Percentiles rank a stretch among this genome's conserved stretches.
Conservation (phyloP, 2,113 vertebrate species). For the Lampris incognitus region DNA sequence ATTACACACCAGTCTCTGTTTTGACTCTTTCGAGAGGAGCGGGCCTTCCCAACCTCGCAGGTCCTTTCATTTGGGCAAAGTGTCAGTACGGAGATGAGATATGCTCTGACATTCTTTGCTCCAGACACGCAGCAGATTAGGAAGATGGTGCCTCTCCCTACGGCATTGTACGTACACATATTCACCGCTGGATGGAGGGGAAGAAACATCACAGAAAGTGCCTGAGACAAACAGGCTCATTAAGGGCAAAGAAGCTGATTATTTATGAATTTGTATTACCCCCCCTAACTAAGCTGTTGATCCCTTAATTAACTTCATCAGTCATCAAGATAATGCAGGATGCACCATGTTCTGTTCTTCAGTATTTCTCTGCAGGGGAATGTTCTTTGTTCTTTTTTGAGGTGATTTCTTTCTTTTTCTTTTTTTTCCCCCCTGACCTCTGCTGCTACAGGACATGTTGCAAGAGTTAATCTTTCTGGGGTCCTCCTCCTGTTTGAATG, state of each 20-base stretch:
- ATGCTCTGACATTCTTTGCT: slow-evolving; percentile 11
- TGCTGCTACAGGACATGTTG: slow-evolving; percentile 34
- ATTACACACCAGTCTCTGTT: slow-evolving; percentile 10
- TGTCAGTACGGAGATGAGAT: slow-evolving; percentile 22
- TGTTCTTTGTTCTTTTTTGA: slow-evolving; percentile 7
- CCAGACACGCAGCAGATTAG: slow-evolving; percentile 29
- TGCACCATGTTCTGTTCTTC: slow-evolving; percentile 17
- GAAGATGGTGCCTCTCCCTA: slow-evolving; percentile 13
- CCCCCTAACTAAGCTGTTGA: slow-evolving; percentile 47
- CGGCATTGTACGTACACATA: slow-evolving; percentile 23
- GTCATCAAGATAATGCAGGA: slow-evolving; percentile 60
- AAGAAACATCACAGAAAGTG: slow-evolving; percentile 30
- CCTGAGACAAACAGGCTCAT: slow-evolving; percentile 58
- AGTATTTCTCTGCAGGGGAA: slow-evolving; percentile 50
- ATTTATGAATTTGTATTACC: slow-evolving; percentile 63
- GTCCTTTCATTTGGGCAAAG: slow-evolving; percentile 7
- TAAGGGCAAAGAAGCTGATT: slow-evolving; percentile 46
- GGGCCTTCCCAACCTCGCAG: neutral
- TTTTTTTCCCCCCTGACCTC: slow-evolving; percentile 47
- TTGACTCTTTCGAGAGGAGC: neutral
- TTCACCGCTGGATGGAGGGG: slow-evolving; percentile 30
- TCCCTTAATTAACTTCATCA: slow-evolving; percentile 73
- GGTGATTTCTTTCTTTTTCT: neutral
- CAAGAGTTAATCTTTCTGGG: slow-evolving; percentile 8
- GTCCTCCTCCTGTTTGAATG: slow-evolving; percentile 14